Conservation (phyloP, 2,888 invertebrate species). For the Drosophila cognata region DNA sequence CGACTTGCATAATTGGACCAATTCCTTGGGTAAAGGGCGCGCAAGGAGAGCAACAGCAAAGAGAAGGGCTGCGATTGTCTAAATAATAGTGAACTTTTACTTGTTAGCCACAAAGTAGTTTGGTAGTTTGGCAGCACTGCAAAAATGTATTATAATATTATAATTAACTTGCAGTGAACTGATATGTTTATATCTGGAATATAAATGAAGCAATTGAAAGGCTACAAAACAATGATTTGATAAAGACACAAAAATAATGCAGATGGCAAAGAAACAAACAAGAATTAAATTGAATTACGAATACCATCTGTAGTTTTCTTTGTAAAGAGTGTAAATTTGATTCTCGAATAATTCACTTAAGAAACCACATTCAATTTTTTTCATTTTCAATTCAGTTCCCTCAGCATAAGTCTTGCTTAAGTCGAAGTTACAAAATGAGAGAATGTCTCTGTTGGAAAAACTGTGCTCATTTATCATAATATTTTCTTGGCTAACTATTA, state of each 20-base stretch:
- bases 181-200: neutral
- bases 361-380: neutral
- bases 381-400: neutral
- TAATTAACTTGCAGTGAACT: neutral
- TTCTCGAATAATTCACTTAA: neutral
- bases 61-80: neutral
- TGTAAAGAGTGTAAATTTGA: neutral
- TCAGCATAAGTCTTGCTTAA: neutral
- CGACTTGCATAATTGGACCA: conserved; percentile 27
- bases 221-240: neutral
- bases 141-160: neutral
- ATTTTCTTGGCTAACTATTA: neutral
- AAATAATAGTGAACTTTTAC: neutral
- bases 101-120: neutral
- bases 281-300: neutral
- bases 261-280: neutral
- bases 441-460: neutral
- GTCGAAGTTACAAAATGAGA: neutral
- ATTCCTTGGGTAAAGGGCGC: neutral
- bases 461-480: neutral
- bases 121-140: neutral
- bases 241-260: neutral
- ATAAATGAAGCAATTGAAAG: neutral
- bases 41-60: neutral
- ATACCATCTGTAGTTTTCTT: neutral